A percentile compares a stretch with the other conserved stretches of the same genome.
Evolutionary conservation across 35 echinoderm and acorn worm species (phyloP).

Genomic region (Lytechinus variegatus): DNA sequence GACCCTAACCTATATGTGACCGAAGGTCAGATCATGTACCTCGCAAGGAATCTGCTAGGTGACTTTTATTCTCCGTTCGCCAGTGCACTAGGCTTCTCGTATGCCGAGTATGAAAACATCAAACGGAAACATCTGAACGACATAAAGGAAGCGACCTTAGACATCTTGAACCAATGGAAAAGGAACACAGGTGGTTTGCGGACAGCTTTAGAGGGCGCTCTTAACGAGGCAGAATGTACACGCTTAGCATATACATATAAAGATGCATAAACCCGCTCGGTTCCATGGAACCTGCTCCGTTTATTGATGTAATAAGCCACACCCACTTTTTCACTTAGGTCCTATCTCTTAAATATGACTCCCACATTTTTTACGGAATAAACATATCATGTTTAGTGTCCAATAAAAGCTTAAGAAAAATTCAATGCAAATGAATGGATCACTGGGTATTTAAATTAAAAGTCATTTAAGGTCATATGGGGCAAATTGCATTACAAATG

Average conservation of each 20-base stretch:
- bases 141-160: neutral
- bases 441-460: no score
- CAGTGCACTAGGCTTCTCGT: neutral
- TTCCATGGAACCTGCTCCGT: no score
- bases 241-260: neutral
- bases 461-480: no score
- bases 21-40: neutral
- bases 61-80: neutral
- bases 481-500: no score
- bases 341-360: no score
- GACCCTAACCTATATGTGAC: neutral
- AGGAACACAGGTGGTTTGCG: neutral
- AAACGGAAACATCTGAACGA: neutral
- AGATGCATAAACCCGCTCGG: neutral
- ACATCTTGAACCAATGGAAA: neutral
- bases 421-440: no score
- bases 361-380: no score
- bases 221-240: neutral
- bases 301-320: no score
- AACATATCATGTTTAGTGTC: no score
- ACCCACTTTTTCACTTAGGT: no score
- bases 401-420: no score
- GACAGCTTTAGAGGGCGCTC: neutral
- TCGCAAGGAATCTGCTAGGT: neutral
- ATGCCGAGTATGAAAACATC: neutral